Conservation (phyloP, 2,113 vertebrate species). For the Jaculus jaculus region DNA sequence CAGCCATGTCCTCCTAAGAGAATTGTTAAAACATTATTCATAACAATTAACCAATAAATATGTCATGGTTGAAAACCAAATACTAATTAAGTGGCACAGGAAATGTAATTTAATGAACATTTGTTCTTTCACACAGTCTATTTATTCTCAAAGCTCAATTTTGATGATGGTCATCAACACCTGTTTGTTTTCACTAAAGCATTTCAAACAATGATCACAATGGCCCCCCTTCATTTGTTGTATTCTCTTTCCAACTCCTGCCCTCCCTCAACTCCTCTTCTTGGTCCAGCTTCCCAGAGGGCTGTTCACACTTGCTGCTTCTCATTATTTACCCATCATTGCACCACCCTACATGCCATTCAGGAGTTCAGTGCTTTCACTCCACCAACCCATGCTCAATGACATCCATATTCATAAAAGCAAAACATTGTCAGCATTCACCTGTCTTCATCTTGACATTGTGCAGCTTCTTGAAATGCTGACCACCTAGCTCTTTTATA, state of each 20-base stretch:
- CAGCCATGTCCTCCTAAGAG: conserved; percentile 49
- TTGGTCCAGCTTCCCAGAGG: background rate
- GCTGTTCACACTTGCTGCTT: background rate
- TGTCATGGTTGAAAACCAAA: conserved; percentile 54
- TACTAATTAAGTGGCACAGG: conserved; percentile 49
- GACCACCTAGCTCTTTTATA: background rate
- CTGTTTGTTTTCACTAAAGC: background rate
- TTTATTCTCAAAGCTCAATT: conserved; percentile 60
- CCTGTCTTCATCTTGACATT: background rate
- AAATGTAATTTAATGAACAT: conserved; percentile 56
- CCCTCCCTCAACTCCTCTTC: background rate
- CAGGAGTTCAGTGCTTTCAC: background rate
- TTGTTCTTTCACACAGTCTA: conserved; percentile 44
- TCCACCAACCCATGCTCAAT: background rate
- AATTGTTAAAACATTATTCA: conserved; percentile 60
- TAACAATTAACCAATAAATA: conserved; percentile 57
- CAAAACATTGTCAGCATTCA: background rate
- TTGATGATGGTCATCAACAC: conserved; percentile 60
- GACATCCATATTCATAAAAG: background rate
- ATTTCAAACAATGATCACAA: conserved; percentile 28
- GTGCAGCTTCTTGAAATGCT: background rate
- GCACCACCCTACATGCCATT: background rate
- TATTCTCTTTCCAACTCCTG: background rate
- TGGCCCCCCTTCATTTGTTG: background rate
- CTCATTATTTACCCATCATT: background rate